phyloP scores from a whole-genome alignment of 2,113 vertebrate genomes.

The Carettochelys insculpta region DNA sequence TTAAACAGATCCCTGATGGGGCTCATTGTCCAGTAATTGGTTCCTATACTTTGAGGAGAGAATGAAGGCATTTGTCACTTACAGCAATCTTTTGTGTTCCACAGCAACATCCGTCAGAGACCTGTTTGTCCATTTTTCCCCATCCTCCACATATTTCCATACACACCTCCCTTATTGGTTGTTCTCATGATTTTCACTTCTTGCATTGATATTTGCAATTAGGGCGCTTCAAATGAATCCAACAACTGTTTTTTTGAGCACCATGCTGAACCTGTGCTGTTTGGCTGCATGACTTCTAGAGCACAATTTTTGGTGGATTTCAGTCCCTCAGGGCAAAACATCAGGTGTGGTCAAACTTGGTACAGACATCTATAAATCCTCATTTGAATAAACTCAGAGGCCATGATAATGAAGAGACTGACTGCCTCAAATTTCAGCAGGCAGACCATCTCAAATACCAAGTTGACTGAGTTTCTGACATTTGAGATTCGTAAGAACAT shows the following conservation, averaged over 20 bases:
- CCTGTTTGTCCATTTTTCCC: neutral
- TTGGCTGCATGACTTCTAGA: neutral
- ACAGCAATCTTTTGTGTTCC: neutral
- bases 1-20: too few relatives aligned
- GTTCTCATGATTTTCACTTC: neutral
- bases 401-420: neutral
- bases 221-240: neutral
- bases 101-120: neutral
- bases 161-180: neutral
- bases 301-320: neutral
- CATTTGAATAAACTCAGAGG: neutral
- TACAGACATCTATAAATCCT: neutral
- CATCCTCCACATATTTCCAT: neutral
- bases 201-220: neutral
- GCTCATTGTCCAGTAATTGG: neutral
- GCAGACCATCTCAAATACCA: neutral
- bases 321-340: neutral
- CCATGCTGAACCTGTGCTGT: neutral
- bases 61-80: neutral
- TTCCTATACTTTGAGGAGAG: neutral
- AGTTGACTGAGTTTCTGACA: neutral
- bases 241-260: neutral
- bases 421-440: constrained; percentile 19
- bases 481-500: neutral
- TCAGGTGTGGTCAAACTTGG: neutral